phyloP scores from a whole-genome alignment of 2,888 invertebrate genomes.

The Diplazon laetatorius region DNA sequence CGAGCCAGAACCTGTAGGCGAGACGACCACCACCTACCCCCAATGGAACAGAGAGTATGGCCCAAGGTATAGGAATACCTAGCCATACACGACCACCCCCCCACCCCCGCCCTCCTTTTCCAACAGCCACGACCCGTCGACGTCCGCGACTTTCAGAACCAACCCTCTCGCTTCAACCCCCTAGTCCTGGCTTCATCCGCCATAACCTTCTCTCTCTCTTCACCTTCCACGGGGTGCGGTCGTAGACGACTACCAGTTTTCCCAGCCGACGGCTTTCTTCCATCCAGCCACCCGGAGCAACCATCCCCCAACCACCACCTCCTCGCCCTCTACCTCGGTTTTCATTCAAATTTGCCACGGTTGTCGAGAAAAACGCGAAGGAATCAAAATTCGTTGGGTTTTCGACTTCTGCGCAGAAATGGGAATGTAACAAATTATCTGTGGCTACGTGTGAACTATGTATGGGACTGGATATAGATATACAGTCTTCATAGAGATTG shows the following conservation, averaged over 20 bases:
- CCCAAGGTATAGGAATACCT: constrained; percentile 20
- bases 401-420: too few relatives aligned
- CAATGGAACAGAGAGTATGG: constrained; percentile 24
- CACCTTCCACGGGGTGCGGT: constrained; percentile 12
- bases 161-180: constrained; percentile 62
- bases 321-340: constrained; percentile 79
- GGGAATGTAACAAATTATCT: too few relatives aligned
- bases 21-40: constrained; percentile 51
- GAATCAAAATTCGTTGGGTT: too few relatives aligned
- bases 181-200: constrained; percentile 43
- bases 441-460: too few relatives aligned
- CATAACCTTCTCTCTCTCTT: constrained; percentile 36
- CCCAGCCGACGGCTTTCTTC: constrained; percentile 51
- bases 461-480: too few relatives aligned
- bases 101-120: too few relatives aligned
- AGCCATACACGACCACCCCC: constrained; percentile 42
- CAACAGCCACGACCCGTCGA: constrained; percentile 51
- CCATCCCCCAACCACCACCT: too few relatives aligned
- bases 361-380: too few relatives aligned
- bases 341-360: constrained; percentile 81
- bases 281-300: constrained; percentile 36
- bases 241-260: constrained; percentile 32
- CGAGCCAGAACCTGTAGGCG: constrained; percentile 40
- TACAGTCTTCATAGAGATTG: too few relatives aligned
- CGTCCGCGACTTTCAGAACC: constrained; percentile 72